Percentiles rank a stretch among this genome's conserved stretches.
Conservation (phyloP, 2,797 vertebrate species). For the Enteromius viviparus region DNA sequence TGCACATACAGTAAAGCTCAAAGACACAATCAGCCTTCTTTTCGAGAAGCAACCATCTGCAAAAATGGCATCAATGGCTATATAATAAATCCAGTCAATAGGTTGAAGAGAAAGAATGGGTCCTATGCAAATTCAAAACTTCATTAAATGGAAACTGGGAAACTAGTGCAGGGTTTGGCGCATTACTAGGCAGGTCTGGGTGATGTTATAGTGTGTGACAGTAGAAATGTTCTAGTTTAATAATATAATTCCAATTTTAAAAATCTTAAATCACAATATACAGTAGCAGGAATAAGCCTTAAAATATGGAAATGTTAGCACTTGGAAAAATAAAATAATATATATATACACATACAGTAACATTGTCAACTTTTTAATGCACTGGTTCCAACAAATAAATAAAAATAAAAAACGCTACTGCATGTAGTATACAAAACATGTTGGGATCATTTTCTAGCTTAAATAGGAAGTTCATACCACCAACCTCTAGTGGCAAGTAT, state of each 20-base stretch:
- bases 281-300: neutral
- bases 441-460: neutral
- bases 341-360: too few species aligned
- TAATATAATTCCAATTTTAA: neutral
- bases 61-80: conserved; percentile 6
- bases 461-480: neutral
- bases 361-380: neutral
- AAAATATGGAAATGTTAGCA: neutral
- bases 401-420: neutral
- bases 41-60: conserved; percentile 13
- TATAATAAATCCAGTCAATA: conserved; percentile 23
- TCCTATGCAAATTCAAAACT: neutral
- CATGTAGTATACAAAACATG: neutral
- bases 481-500: conserved; percentile 17
- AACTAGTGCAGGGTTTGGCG: neutral
- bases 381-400: neutral
- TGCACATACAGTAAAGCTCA: neutral
- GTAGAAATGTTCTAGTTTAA: neutral
- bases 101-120: neutral
- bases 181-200: neutral
- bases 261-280: neutral
- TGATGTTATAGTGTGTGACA: neutral
- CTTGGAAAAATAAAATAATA: too few species aligned
- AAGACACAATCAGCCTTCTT: neutral
- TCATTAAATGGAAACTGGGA: neutral